Conservation (phyloP, 2,888 invertebrate species). For the Protophormia terraenovae region DNA sequence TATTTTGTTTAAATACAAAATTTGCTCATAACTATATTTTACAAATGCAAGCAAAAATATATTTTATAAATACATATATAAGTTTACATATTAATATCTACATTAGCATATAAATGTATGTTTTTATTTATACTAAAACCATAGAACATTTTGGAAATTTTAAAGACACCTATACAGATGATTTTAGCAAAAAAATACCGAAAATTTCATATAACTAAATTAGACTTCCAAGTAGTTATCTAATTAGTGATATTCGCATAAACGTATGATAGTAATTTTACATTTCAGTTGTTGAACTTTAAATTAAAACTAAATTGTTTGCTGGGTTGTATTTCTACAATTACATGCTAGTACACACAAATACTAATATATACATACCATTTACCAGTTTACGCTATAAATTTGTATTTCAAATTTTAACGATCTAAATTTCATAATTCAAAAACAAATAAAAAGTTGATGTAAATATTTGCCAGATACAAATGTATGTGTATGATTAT, state of each 20-base stretch:
- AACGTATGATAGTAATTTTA: too few species aligned
- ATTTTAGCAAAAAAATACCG: too few species aligned
- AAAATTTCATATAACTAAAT: too few species aligned
- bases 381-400: slow-evolving; percentile 4
- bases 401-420: slow-evolving; percentile 40
- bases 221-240: too few species aligned
- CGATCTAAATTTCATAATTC: slow-evolving; percentile 61
- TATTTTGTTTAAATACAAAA: slow-evolving; percentile 52
- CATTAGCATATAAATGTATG: slow-evolving; percentile 3
- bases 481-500: neutral
- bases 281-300: too few species aligned
- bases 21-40: neutral
- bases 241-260: too few species aligned
- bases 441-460: slow-evolving; percentile 39
- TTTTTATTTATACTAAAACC: neutral
- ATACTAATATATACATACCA: neutral
- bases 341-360: neutral
- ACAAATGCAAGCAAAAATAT: neutral
- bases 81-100: neutral
- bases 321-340: neutral
- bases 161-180: too few species aligned
- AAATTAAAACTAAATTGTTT: too few species aligned
- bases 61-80: neutral
- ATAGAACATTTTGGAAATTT: too few species aligned
- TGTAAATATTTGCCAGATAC: slow-evolving; percentile 17